phyloP scores from a whole-genome alignment of 2,888 invertebrate genomes.

The Agapostemon virescens region DNA sequence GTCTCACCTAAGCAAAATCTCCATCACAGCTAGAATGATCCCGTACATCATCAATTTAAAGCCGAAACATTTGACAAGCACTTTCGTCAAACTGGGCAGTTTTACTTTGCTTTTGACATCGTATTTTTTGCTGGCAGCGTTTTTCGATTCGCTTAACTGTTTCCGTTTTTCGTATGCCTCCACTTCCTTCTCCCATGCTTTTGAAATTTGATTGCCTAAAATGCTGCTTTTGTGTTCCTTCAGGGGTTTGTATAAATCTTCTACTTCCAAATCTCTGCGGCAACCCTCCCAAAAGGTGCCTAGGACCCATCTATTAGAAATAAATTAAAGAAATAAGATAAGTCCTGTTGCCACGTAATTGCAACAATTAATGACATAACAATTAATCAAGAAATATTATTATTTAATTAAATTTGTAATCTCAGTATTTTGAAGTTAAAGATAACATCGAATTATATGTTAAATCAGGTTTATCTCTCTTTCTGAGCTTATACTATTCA shows the following conservation, averaged over 20 bases:
- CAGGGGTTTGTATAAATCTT: conserved; percentile 86
- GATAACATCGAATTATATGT: background rate
- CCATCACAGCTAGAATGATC: conserved; percentile 84
- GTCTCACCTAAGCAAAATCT: conserved; percentile 83
- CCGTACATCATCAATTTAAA: conserved; percentile 84
- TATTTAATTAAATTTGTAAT: background rate
- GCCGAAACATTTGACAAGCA: conserved; percentile 84
- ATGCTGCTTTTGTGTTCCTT: conserved; percentile 86
- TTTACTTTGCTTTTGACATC: conserved; percentile 49
- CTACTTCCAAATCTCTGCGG: conserved; percentile 84
- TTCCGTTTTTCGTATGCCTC: conserved; percentile 64
- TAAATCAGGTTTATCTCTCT: conserved; percentile 24
- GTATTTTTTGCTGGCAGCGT: conserved; percentile 42
- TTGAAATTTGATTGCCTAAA: conserved; percentile 85
- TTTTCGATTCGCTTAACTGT: conserved; percentile 40
- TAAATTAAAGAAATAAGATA: background rate
- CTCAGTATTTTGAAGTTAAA: conserved; percentile 21
- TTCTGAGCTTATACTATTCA: conserved; percentile 25
- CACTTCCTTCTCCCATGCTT: conserved; percentile 84
- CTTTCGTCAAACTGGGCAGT: conserved; percentile 84
- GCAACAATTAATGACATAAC: background rate
- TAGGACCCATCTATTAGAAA: conserved; percentile 84
- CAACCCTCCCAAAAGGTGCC: conserved; percentile 87
- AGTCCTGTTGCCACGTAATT: background rate
- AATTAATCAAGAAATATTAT: background rate